phyloP scores from a whole-genome alignment of 2,797 vertebrate genomes.

The Cyclopterus lumpus region DNA sequence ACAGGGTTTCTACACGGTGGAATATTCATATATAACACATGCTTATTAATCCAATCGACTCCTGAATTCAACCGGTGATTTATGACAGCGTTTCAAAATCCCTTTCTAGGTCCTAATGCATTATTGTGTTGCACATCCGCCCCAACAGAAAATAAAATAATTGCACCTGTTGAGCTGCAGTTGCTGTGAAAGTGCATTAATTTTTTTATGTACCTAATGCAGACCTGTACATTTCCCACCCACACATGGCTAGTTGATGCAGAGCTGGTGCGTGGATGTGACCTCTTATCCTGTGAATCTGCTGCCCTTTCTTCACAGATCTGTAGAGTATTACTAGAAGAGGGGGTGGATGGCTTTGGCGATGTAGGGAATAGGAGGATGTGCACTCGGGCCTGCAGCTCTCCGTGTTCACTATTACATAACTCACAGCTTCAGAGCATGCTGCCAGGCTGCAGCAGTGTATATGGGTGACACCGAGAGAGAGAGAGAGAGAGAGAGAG shows the following conservation, averaged over 20 bases:
- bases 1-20: not conserved
- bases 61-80: constrained; percentile 13
- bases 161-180: constrained; percentile 59
- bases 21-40: not conserved
- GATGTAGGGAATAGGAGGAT: constrained; percentile 72
- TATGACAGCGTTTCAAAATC: constrained; percentile 11
- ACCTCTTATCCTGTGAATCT: constrained; percentile 22
- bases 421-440: constrained; percentile 73
- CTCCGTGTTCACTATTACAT: constrained; percentile 78
- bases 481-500: not conserved
- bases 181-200: not conserved
- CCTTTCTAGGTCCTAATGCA: not conserved
- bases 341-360: constrained; percentile 54
- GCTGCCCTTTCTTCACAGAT: constrained; percentile 56
- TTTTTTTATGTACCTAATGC: not conserved
- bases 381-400: constrained; percentile 83
- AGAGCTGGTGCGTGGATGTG: constrained; percentile 24
- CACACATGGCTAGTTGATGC: not conserved
- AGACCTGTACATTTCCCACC: constrained; percentile 5
- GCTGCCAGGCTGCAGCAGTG: constrained; percentile 63
- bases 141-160: constrained; percentile 17
- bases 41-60: not conserved
- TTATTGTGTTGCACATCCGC: constrained; percentile 9
- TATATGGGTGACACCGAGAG: constrained; percentile 11
- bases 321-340: constrained; percentile 49